A percentile compares a stretch with the other conserved stretches of the same genome.
Evolutionary conservation across 1,140 invertebrate species (phyloP).

Genomic region (Asbolus verrucosus): DNA sequence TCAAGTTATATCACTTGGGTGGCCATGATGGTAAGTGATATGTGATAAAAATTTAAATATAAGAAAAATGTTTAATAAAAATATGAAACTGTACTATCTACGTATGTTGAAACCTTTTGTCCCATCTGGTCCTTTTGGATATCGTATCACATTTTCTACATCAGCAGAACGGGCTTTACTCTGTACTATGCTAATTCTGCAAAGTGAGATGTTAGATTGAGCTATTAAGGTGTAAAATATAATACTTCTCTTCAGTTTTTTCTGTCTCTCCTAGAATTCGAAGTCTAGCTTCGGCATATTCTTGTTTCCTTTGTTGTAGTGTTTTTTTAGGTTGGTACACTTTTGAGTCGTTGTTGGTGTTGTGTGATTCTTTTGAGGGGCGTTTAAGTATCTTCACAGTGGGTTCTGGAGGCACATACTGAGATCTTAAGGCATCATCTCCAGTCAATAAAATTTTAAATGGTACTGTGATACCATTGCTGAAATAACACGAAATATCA

Average conservation of each 20-base stretch:
- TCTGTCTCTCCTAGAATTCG: slow-evolving; percentile 88
- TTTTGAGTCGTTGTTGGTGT: slow-evolving; percentile 75
- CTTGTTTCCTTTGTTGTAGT: slow-evolving; percentile 86
- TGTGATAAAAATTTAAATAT: slow-evolving; percentile 41
- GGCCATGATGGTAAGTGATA: slow-evolving; percentile 26
- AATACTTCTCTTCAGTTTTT: slow-evolving; percentile 74
- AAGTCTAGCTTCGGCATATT: slow-evolving; percentile 87
- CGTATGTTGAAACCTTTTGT: slow-evolving; percentile 70
- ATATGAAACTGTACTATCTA: slow-evolving; percentile 66
- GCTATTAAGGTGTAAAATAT: neutral
- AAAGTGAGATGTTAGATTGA: slow-evolving; percentile 47
- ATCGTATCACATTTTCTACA: slow-evolving; percentile 66
- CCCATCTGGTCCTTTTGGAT: slow-evolving; percentile 71
- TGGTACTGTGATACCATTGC: slow-evolving; percentile 55
- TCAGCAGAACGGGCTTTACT: slow-evolving; percentile 54
- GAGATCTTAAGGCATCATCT: slow-evolving; percentile 64
- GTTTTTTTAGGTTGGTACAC: slow-evolving; percentile 84
- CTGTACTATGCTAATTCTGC: slow-evolving; percentile 59
- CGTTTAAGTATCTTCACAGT: slow-evolving; percentile 87
- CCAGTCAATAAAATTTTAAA: slow-evolving; percentile 62
- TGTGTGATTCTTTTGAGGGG: slow-evolving; percentile 70
- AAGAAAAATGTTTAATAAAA: slow-evolving; percentile 30
- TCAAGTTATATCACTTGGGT: slow-evolving; percentile 28
- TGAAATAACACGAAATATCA: too few species aligned
- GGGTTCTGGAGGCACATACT: slow-evolving; percentile 74